A percentile compares a stretch with the other conserved stretches of the same genome.
Conservation (phyloP, 1,140 invertebrate species). For the Aradophagus sp. region DNA sequence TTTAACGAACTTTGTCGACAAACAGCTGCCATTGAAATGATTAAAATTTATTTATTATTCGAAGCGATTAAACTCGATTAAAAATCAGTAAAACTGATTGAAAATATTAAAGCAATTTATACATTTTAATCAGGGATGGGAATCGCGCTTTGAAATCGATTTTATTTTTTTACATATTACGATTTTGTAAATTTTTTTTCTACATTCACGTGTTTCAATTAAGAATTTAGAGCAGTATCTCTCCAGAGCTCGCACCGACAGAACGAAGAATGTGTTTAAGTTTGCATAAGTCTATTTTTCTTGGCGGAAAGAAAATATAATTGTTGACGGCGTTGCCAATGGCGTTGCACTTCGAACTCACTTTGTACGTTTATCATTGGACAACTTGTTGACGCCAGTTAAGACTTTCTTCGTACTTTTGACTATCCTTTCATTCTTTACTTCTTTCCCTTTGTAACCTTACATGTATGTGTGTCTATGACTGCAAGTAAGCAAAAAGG, state of each 20-base stretch:
- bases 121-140: constrained; percentile 17
- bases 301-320: constrained; percentile 52
- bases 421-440: constrained; percentile 4
- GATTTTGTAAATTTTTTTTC: neutral
- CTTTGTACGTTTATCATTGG: constrained; percentile 8
- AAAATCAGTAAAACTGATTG: too few relatives aligned
- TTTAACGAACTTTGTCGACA: too few relatives aligned
- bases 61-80: too few relatives aligned
- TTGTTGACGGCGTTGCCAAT: constrained; percentile 28
- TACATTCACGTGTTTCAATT: neutral
- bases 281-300: constrained; percentile 75
- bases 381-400: constrained; percentile 12
- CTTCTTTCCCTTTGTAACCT: constrained; percentile 1
- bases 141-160: too few relatives aligned
- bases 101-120: neutral
- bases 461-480: too few relatives aligned
- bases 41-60: constrained; percentile 6
- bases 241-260: constrained; percentile 33
- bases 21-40: too few relatives aligned
- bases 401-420: constrained; percentile 12
- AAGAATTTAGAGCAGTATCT: neutral
- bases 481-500: too few relatives aligned
- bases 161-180: neutral
- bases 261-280: constrained; percentile 66
- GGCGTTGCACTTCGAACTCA: constrained; percentile 23